phyloP scores from a whole-genome alignment of 2,888 invertebrate species.

The Melanargia galathea region DNA sequence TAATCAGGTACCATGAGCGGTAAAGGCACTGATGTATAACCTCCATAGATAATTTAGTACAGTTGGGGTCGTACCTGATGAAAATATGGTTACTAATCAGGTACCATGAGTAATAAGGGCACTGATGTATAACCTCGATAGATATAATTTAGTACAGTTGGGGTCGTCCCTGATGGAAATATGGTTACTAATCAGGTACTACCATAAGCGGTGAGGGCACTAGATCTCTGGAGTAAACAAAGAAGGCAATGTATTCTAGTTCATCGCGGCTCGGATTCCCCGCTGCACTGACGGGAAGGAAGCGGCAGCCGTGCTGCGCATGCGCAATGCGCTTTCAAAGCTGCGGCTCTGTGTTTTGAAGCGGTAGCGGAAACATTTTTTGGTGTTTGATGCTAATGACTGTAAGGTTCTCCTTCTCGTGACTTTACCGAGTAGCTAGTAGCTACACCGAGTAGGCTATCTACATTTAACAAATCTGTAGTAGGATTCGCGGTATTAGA shows the following conservation, averaged over 20 bases:
- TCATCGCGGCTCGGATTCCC: constrained; percentile 51
- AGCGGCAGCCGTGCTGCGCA: constrained; percentile 60
- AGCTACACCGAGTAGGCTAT: no score
- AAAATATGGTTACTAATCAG: not conserved
- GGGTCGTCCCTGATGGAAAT: not conserved
- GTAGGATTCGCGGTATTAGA: no score
- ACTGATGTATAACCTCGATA: no score
- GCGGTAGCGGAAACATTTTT: constrained; percentile 25
- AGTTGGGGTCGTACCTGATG: not conserved
- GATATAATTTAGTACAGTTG: not conserved
- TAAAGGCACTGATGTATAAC: no score
- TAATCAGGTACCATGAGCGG: not conserved
- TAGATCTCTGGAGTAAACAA: constrained; percentile 10
- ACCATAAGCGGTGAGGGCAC: not conserved
- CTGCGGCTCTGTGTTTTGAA: constrained; percentile 23
- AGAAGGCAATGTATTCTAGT: constrained; percentile 19
- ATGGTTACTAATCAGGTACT: not conserved
- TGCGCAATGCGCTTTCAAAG: constrained; percentile 48
- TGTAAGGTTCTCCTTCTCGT: not conserved
- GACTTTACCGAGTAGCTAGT: no score
- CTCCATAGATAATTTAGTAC: not conserved
- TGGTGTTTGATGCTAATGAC: not conserved
- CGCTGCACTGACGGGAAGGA: constrained; percentile 70
- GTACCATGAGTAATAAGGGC: not conserved
- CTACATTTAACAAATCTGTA: no score